Percentiles rank a stretch among this genome's conserved stretches.
Conservation (phyloP, 2,888 invertebrate genomes). For the Cryptus armator region DNA sequence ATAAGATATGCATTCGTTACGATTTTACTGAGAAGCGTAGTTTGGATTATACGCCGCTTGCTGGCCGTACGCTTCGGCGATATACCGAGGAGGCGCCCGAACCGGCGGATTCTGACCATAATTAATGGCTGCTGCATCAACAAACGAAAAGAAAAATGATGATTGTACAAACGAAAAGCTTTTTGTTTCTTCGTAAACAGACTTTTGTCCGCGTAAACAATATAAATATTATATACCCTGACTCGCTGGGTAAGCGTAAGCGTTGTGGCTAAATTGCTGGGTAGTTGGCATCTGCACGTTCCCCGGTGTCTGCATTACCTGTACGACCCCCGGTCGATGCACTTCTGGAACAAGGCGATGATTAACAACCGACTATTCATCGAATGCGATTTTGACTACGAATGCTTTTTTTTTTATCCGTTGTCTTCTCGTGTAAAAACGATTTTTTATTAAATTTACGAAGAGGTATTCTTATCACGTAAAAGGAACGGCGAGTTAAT, state of each 20-base stretch:
- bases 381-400: neutral
- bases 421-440: neutral
- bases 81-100: constrained; percentile 72
- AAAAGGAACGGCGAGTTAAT: constrained; percentile 50
- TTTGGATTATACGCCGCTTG: constrained; percentile 81
- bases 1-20: constrained; percentile 19
- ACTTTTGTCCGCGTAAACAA: neutral
- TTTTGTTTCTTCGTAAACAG: neutral
- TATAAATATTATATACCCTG: constrained; percentile 69
- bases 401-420: constrained; percentile 1
- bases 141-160: constrained; percentile 51
- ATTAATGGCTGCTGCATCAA: constrained; percentile 59
- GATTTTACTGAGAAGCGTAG: constrained; percentile 68
- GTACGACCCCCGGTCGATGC: constrained; percentile 73
- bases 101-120: constrained; percentile 69
- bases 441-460: neutral
- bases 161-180: constrained; percentile 23
- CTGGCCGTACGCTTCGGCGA: constrained; percentile 75
- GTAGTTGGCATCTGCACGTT: constrained; percentile 55
- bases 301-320: constrained; percentile 73
- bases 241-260: constrained; percentile 68
- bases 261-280: constrained; percentile 45
- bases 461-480: neutral
- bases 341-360: constrained; percentile 76
- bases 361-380: constrained; percentile 49